A percentile compares a stretch with the other conserved stretches of the same genome.
These are phyloP conservation scores for Thyatira batis DNA, from an alignment of 2,888 invertebrate genomes.

Conservation along the genomic window DNA sequence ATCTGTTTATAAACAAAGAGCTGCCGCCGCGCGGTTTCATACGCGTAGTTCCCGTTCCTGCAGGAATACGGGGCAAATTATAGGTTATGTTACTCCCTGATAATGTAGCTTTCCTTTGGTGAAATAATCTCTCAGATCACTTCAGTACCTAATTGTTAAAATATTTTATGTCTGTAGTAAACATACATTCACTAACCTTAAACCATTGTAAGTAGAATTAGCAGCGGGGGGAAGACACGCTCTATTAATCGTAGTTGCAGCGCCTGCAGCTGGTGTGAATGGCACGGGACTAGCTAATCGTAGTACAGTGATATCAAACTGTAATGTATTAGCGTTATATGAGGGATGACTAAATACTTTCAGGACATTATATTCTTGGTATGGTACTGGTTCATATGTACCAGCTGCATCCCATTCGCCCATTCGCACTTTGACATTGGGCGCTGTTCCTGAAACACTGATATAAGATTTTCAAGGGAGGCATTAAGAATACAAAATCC, in stretches of 20 bases:
- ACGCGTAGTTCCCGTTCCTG: no score
- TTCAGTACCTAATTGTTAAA: no score
- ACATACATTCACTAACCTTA: conserved; percentile 63
- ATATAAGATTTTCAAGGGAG: not conserved
- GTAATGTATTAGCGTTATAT: conserved; percentile 87
- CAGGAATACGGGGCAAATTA: no score
- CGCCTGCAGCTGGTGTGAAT: conserved; percentile 65
- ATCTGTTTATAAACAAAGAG: no score
- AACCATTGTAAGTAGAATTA: conserved; percentile 67
- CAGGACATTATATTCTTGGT: conserved; percentile 83
- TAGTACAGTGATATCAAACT: conserved; percentile 91
- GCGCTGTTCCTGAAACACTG: conserved; percentile 72
- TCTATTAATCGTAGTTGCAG: conserved; percentile 82
- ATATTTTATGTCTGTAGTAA: no score
- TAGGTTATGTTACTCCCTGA: no score
- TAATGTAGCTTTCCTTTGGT: no score
- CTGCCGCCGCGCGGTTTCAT: no score
- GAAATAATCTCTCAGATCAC: no score
- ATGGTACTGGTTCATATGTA: conserved; percentile 84
- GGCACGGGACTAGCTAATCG: conserved; percentile 84
- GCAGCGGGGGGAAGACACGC: conserved; percentile 82
- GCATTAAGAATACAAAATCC: not conserved
- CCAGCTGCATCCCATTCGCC: conserved; percentile 89
- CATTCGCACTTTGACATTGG: conserved; percentile 85
- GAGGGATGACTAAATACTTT: conserved; percentile 84